These are phyloP conservation scores for Axea sp. DNA, from an alignment of 2,888 invertebrate genomes.

Conservation along the genomic window DNA sequence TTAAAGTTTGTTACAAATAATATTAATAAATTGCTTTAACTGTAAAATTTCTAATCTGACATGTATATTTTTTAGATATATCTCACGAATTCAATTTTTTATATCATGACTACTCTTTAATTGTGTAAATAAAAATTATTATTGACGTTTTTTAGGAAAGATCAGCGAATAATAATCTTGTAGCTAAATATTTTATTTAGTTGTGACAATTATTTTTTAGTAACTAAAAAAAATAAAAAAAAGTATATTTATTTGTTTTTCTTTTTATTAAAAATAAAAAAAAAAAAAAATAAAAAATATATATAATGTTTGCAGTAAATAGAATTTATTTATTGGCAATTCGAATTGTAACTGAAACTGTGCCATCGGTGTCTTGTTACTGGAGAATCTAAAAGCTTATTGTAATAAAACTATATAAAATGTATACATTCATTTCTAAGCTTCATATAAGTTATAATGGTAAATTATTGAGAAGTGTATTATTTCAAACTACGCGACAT, in stretches of 20 bases:
- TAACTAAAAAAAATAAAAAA: not conserved
- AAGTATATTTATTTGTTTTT: constrained; percentile 1
- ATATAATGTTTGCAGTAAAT: not conserved
- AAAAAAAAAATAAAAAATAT: no score
- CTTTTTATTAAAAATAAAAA: no score
- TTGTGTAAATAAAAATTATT: constrained; percentile 73
- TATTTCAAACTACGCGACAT: no score
- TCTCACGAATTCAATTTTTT: constrained; percentile 73
- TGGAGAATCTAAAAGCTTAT: constrained; percentile 59
- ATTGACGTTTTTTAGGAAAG: constrained; percentile 68
- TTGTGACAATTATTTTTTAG: constrained; percentile 64
- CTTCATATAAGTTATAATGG: no score
- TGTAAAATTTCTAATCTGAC: no score
- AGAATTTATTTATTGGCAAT: constrained; percentile 38
- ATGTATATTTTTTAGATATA: constrained; percentile 72
- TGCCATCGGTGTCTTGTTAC: constrained; percentile 57
- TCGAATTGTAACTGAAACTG: constrained; percentile 53
- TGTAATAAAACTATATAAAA: constrained; percentile 50
- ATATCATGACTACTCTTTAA: constrained; percentile 72
- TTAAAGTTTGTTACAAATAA: no score
- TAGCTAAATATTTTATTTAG: constrained; percentile 68
- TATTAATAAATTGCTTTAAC: no score
- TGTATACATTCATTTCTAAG: no score
- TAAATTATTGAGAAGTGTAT: no score
- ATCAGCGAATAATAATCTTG: constrained; percentile 69